Conservation (phyloP, 2,797 vertebrate species). For the Tragopan temminckii region DNA sequence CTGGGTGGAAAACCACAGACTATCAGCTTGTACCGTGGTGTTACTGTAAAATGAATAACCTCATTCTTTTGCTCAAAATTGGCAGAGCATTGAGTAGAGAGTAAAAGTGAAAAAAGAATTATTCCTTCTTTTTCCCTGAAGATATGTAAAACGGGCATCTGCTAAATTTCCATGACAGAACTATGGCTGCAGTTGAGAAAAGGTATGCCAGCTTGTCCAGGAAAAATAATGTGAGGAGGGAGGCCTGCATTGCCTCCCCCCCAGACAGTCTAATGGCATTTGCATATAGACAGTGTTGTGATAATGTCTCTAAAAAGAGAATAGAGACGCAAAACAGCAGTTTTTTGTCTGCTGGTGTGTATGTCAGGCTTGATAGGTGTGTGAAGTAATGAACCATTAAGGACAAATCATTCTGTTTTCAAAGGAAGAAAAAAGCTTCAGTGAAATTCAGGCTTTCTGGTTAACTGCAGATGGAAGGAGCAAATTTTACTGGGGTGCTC, state of each 20-base stretch:
- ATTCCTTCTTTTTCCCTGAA: neutral
- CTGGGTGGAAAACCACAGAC: neutral
- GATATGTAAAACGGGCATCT: neutral
- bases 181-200: neutral
- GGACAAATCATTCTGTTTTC: neutral
- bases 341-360: neutral
- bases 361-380: neutral
- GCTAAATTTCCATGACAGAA: neutral
- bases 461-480: neutral
- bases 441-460: neutral
- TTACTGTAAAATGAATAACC: neutral
- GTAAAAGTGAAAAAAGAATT: neutral
- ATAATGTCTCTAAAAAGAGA: neutral
- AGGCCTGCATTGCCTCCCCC: neutral
- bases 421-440: neutral
- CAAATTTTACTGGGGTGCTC: neutral
- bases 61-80: neutral
- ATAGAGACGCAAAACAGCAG: neutral
- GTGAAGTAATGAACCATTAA: neutral
- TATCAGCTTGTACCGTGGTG: neutral
- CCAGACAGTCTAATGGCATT: neutral
- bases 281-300: neutral
- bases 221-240: too few species aligned
- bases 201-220: neutral
- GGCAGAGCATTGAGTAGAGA: neutral